These are phyloP conservation scores for Seriola aureovittata DNA, from an alignment of 2,113 vertebrate genomes.

Conservation along the genomic window DNA sequence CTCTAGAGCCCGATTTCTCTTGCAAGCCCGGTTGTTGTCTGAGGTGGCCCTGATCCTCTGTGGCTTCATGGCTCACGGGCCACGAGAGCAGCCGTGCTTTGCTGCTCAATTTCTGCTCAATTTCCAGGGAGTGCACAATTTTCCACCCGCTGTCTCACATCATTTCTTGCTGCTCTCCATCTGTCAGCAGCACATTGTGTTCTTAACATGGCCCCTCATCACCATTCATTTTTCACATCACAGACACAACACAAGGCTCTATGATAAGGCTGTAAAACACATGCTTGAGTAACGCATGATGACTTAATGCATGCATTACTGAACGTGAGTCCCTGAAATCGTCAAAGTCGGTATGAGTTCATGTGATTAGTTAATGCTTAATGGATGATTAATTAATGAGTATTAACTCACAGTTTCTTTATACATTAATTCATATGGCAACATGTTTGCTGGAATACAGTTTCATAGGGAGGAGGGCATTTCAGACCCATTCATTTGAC, in stretches of 20 bases:
- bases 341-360: background rate
- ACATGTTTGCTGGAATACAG: background rate
- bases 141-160: conserved; percentile 73
- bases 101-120: conserved; percentile 76
- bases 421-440: background rate
- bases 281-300: conserved; percentile 6
- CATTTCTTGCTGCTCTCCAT: conserved; percentile 71
- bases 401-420: conserved; percentile 1
- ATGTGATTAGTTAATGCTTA: conserved; percentile 15
- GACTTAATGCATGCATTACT: conserved; percentile 39
- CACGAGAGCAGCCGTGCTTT: conserved; percentile 60
- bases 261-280: conserved; percentile 7
- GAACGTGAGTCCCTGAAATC: background rate
- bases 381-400: conserved; percentile 11
- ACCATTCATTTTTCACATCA: conserved; percentile 30
- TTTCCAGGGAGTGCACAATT: conserved; percentile 81
- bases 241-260: conserved; percentile 25
- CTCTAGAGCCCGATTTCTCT: conserved; percentile 24
- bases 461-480: background rate
- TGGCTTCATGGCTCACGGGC: conserved; percentile 62
- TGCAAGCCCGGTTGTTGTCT: conserved; percentile 55
- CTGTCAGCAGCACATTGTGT: conserved; percentile 58
- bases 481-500: background rate
- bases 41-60: conserved; percentile 63
- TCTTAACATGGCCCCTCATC: conserved; percentile 49